These are phyloP conservation scores for Centropus unirufus DNA, from an alignment of 2,113 vertebrate genomes.

Conservation along the genomic window DNA sequence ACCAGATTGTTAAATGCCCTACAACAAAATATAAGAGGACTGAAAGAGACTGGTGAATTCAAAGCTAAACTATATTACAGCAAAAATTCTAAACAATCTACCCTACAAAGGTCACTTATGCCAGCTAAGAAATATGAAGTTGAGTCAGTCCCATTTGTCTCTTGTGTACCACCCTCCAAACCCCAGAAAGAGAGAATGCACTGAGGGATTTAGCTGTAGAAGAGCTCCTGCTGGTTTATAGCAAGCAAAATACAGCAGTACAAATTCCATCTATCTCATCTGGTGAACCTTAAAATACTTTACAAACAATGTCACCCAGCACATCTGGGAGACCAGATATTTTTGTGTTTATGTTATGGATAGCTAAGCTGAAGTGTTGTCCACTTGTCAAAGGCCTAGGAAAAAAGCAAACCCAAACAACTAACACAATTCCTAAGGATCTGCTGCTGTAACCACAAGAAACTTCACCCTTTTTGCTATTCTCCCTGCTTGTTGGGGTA, in stretches of 20 bases:
- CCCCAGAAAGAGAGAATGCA: neutral
- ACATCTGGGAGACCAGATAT: neutral
- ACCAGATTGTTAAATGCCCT: neutral
- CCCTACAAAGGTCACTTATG: neutral
- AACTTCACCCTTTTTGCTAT: neutral
- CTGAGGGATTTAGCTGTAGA: neutral
- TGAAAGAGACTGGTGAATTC: neutral
- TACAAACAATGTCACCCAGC: neutral
- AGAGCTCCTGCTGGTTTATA: neutral
- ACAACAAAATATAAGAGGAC: neutral
- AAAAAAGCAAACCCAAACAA: neutral
- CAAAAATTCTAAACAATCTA: neutral
- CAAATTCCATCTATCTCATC: neutral
- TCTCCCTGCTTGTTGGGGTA: neutral
- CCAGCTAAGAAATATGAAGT: neutral
- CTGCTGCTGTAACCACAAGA: neutral
- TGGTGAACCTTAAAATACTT: neutral
- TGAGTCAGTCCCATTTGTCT: neutral
- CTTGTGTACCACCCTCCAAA: neutral
- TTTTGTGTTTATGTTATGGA: neutral
- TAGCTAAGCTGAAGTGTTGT: neutral
- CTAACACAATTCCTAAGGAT: neutral
- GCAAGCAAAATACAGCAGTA: neutral
- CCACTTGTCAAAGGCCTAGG: neutral
- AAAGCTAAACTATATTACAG: neutral